A percentile compares a stretch with the other conserved stretches of the same genome.
These are phyloP conservation scores for Noctua pronuba DNA, from an alignment of 2,888 invertebrate genomes.

Conservation along the genomic window DNA sequence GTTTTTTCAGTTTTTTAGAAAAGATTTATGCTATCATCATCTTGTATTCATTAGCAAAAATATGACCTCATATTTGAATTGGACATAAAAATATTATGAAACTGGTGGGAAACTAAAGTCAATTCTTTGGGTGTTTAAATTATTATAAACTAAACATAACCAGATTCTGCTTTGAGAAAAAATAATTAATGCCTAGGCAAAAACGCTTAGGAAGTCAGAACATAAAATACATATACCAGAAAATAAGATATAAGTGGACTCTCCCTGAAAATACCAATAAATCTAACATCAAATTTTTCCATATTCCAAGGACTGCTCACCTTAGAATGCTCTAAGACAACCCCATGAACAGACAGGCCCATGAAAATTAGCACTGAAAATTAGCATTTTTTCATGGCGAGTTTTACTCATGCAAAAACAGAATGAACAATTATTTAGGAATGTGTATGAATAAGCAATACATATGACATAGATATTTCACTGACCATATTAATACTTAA, in stretches of 20 bases:
- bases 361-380: background rate
- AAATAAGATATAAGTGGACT: background rate
- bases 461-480: background rate
- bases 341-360: background rate
- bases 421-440: background rate
- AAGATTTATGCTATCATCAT: background rate
- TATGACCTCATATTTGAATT: conserved; percentile 1
- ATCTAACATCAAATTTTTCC: background rate
- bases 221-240: background rate
- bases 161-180: background rate
- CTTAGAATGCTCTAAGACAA: background rate
- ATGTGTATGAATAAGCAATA: background rate
- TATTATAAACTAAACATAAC: background rate
- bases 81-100: conserved; percentile 5
- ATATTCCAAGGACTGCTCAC: background rate
- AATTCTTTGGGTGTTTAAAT: background rate
- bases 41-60: background rate
- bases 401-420: background rate
- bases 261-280: background rate
- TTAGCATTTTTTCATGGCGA: background rate
- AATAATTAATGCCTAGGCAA: background rate
- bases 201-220: background rate
- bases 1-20: background rate
- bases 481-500: background rate
- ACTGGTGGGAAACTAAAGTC: background rate